Evolutionary conservation across 2,113 vertebrate genomes (phyloP).

Genomic region (Syngnathoides biaculeatus): DNA sequence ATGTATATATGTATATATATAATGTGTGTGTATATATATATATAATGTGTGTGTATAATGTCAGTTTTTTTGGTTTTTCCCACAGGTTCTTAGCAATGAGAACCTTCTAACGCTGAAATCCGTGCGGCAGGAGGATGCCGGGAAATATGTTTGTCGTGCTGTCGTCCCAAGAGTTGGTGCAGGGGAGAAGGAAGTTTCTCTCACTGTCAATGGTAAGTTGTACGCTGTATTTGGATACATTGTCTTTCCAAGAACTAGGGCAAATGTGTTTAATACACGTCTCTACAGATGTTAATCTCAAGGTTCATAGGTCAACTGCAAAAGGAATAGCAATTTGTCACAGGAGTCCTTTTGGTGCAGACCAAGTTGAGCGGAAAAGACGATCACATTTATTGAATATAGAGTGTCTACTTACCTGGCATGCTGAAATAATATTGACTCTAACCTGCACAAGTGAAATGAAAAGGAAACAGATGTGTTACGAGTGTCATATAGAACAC

Average conservation of each 20-base stretch:
- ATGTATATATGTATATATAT: conserved; percentile 1
- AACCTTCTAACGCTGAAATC: conserved; percentile 90
- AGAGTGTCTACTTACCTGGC: too few relatives aligned
- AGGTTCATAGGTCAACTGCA: conserved; percentile 32
- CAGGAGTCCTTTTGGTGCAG: conserved; percentile 14
- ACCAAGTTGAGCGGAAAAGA: too few relatives aligned
- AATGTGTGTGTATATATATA: conserved; percentile 18
- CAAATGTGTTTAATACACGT: conserved; percentile 23
- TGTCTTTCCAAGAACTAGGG: background rate
- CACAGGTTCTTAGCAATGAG: conserved; percentile 94
- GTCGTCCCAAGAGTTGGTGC: conserved; percentile 94
- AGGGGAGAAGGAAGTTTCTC: conserved; percentile 88
- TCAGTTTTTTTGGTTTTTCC: conserved; percentile 41
- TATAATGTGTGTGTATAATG: conserved; percentile 1
- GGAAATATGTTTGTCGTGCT: conserved; percentile 92
- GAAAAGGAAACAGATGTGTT: too few relatives aligned
- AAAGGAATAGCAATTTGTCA: conserved; percentile 43
- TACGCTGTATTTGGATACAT: background rate
- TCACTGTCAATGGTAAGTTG: conserved; percentile 91
- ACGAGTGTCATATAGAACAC: too few relatives aligned
- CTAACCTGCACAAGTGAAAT: too few relatives aligned
- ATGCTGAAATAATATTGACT: too few relatives aligned
- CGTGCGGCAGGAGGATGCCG: conserved; percentile 93
- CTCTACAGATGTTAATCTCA: conserved; percentile 18
- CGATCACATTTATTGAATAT: too few relatives aligned